Evolutionary conservation across 2,113 vertebrate species (phyloP), one percentile per base, ranked within the genome.

Genomic region (Isichthys henryi): DNA sequence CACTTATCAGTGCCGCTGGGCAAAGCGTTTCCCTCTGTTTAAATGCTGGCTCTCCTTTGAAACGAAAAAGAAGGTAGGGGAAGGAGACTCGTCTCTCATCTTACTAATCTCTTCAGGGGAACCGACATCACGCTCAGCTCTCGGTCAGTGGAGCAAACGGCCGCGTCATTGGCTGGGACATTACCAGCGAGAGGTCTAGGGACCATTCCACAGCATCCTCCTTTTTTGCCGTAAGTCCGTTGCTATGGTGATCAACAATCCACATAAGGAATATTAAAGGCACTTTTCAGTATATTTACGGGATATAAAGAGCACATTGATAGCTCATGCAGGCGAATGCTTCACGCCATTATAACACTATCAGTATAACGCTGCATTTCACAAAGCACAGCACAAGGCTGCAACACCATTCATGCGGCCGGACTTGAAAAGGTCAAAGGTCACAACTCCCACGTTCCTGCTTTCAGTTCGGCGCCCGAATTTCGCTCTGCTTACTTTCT

Each of bases 11-110:
- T 89, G 8, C 77, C 89, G 88, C 84, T 58, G 77, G 74, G n/a
- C 89, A 95, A 95, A 95, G 90, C 93, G 95, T 94, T 95, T 93
- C 95, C 94, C 92, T 93, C 93, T 95, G 94, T 90, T 91, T 21
- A 83, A 70, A 84, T 3, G 85, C 27, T 56, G 90, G 88, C 53
- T 39, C 23, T 88, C 56, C 87, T 91, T 89, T 46, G 91, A 92
- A 93, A 91, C 50, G 17, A 92, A 90, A 62, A 87, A 56, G 66
- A 85, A 92, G 91, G 62, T 17, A 0, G 74, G 15, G 74, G 15
- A 66, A 88, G 31, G 74, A 85, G 88, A 91, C 92, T 94, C 91
- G 70, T 88, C 92, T 93, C 92, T 93, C 93, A 95, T 94, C 93
- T 89, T 43, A 83, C 91, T 94, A 94, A 95, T 95, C 95, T 49